Conservation (phyloP, 2,888 invertebrate species). For the Eupithecia dodoneata region DNA sequence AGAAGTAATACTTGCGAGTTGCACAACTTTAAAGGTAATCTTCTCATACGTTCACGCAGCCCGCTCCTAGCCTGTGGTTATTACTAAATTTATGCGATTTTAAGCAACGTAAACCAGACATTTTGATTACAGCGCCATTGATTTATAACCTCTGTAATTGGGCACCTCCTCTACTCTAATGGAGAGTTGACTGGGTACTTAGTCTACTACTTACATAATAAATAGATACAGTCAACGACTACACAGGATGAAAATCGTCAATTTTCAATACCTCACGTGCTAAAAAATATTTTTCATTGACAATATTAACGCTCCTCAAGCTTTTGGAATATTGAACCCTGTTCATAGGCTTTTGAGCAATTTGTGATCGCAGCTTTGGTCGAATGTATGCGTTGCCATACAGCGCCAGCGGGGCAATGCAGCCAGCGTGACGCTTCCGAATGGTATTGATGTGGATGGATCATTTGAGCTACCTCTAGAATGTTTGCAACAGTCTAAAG, state of each 20-base stretch:
- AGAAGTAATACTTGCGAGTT: not conserved
- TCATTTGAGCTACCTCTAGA: not conserved
- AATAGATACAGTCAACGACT: not conserved
- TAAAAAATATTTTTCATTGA: not conserved
- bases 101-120: constrained; percentile 35
- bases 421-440: not conserved
- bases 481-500: not conserved
- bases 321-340: not conserved
- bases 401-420: not conserved
- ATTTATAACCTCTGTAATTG: constrained; percentile 20
- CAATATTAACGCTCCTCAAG: not conserved
- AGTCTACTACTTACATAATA: not conserved
- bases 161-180: not conserved
- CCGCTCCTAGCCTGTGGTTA: constrained; percentile 29
- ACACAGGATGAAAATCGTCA: not conserved
- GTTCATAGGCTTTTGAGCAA: not conserved
- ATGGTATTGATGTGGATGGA: not conserved
- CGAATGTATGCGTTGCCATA: not conserved
- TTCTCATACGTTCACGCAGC: constrained; percentile 1
- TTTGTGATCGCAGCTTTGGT: too few species aligned
- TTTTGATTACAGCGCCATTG: constrained; percentile 29
- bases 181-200: not conserved
- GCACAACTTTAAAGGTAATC: not conserved
- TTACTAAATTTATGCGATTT: constrained; percentile 35
- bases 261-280: too few species aligned